Conservation (phyloP, 2,113 vertebrate genomes). For the Genyomyrus donnyi region DNA sequence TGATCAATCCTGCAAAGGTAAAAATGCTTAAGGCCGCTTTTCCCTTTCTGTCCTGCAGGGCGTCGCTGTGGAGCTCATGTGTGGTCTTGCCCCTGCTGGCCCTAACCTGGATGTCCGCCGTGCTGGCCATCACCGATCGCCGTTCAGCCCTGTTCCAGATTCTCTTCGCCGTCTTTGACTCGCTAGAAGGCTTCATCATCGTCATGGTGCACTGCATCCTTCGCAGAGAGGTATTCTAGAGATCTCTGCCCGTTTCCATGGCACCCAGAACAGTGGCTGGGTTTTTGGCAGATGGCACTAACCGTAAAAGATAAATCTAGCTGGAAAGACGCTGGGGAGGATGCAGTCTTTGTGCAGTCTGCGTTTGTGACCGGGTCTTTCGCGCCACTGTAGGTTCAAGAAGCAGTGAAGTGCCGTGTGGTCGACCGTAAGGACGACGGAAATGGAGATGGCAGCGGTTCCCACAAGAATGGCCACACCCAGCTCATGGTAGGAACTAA, state of each 20-base stretch:
- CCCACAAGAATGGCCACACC: constrained; percentile 88
- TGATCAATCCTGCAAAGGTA: neutral
- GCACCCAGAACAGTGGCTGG: neutral
- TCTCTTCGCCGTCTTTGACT: constrained; percentile 94
- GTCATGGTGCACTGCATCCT: constrained; percentile 98
- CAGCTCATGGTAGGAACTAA: constrained; percentile 80
- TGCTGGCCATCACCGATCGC: constrained; percentile 93
- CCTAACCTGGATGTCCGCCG: constrained; percentile 97
- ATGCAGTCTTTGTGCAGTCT: neutral
- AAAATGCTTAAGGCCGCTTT: neutral
- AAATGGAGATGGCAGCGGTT: constrained; percentile 91
- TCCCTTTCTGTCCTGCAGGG: constrained; percentile 56
- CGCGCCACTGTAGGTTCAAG: constrained; percentile 74
- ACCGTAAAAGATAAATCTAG: neutral
- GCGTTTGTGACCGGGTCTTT: neutral
- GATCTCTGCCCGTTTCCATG: neutral
- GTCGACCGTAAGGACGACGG: constrained; percentile 94
- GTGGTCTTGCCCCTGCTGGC: constrained; percentile 93
- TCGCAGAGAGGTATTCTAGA: constrained; percentile 75
- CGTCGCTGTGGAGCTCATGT: constrained; percentile 96
- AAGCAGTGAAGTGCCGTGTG: constrained; percentile 93
- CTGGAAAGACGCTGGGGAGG: neutral
- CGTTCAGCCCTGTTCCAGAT: constrained; percentile 97
- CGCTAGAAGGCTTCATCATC: constrained; percentile 92
- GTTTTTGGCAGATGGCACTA: neutral